Evolutionary conservation across 2,113 vertebrate genomes (phyloP).

Genomic region (Rhinopomastus cyanomelas): DNA sequence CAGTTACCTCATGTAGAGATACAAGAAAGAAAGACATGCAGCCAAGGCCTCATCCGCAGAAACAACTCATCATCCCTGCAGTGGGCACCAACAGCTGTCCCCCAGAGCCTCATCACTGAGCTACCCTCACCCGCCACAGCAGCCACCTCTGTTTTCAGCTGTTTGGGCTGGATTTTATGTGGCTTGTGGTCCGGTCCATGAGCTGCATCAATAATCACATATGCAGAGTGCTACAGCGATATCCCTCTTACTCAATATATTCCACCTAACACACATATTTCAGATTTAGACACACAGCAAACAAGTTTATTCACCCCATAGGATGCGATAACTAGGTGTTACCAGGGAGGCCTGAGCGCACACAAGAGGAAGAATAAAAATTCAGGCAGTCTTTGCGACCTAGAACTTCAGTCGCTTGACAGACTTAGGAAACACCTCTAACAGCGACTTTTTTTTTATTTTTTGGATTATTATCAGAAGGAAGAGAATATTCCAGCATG

Average conservation of each 20-base stretch:
- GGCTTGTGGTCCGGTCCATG: not conserved
- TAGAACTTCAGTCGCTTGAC: not conserved
- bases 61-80: accelerated
- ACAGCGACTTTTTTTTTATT: not conserved
- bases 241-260: not conserved
- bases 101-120: accelerated
- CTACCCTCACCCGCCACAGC: accelerated
- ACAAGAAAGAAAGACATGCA: not conserved
- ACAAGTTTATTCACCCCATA: not conserved
- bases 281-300: not conserved
- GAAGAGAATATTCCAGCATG: not conserved
- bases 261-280: not conserved
- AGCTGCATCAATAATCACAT: not conserved
- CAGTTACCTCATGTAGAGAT: not conserved
- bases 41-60: accelerated
- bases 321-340: not conserved
- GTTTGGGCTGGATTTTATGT: not conserved
- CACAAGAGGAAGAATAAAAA: not conserved
- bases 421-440: not conserved
- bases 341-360: not conserved
- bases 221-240: not conserved
- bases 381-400: not conserved
- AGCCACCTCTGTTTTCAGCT: not conserved
- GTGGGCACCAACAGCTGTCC: not conserved
- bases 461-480: not conserved